Percentiles rank a stretch among this genome's conserved stretches.
Evolutionary conservation across 1,140 invertebrate genomes (phyloP).

Genomic region (Bathynomus jamesi): DNA sequence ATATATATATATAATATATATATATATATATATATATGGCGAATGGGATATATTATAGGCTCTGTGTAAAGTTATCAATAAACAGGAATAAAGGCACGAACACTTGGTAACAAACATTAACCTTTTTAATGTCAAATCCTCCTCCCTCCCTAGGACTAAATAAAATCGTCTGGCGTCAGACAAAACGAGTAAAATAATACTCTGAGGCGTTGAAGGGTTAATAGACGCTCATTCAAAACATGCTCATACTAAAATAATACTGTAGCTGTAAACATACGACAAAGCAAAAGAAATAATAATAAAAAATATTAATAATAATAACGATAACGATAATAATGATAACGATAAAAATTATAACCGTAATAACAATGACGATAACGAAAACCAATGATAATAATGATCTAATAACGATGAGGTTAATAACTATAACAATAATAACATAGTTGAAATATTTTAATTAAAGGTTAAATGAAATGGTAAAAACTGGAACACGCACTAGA

Average conservation of each 20-base stretch:
- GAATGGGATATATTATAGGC: background rate
- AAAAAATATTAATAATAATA: background rate
- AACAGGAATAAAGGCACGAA: too few species aligned
- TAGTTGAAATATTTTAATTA: too few species aligned
- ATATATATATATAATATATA: constrained; percentile 3
- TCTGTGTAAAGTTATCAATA: too few species aligned
- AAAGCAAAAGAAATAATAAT: background rate
- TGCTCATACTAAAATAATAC: too few species aligned
- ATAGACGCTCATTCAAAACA: too few species aligned
- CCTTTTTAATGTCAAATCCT: too few species aligned
- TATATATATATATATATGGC: background rate
- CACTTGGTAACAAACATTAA: too few species aligned
- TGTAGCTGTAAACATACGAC: too few species aligned
- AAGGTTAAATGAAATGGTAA: background rate
- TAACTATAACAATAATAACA: background rate
- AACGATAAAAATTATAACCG: background rate
- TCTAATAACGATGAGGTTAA: background rate
- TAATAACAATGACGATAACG: background rate
- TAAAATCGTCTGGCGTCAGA: too few species aligned
- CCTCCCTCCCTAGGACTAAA: too few species aligned
- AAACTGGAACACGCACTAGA: background rate
- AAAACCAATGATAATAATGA: background rate
- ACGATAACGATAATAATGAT: background rate
- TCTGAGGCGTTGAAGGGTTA: too few species aligned
- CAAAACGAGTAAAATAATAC: too few species aligned